A percentile compares a stretch with the other conserved stretches of the same genome.
phyloP scores from a whole-genome alignment of 2,797 vertebrate genomes.

The Girardinus metallicus region DNA sequence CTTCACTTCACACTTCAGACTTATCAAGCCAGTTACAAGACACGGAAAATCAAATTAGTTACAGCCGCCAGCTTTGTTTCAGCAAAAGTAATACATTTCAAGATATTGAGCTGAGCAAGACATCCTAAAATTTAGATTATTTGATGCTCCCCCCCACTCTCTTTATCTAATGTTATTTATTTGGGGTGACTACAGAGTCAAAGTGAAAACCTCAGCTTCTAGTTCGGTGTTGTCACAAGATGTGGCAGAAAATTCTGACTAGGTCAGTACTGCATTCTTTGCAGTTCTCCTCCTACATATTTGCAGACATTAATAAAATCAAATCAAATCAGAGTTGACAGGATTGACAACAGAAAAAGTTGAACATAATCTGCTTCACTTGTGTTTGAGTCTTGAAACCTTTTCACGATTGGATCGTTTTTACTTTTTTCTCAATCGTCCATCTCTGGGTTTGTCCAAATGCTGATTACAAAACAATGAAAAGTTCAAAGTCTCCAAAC shows the following conservation, averaged over 20 bases:
- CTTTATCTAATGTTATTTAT: constrained; percentile 16
- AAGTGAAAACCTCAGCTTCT: constrained; percentile 17
- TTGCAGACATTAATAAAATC: neutral
- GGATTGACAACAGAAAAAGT: neutral
- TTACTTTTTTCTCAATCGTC: neutral
- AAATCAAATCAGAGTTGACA: neutral
- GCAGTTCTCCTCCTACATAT: neutral
- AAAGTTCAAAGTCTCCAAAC: too few species aligned
- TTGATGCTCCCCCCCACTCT: constrained; percentile 9
- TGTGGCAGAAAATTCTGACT: neutral
- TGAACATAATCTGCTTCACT: neutral
- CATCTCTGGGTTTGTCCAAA: neutral
- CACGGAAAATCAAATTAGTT: constrained; percentile 65
- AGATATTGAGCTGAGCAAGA: constrained; percentile 40
- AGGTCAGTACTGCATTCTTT: neutral
- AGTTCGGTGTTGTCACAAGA: neutral
- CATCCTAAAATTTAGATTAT: constrained; percentile 33
- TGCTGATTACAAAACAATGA: neutral
- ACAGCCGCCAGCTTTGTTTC: constrained; percentile 71
- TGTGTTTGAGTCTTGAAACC: neutral
- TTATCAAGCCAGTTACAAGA: constrained; percentile 60
- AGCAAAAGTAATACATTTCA: constrained; percentile 50
- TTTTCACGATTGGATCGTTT: neutral
- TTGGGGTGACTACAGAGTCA: constrained; percentile 4
- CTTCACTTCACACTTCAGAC: constrained; percentile 63